A percentile compares a stretch with the other conserved stretches of the same genome.
Conservation (phyloP, 2,113 vertebrate genomes). For the Mesocricetus auratus region DNA sequence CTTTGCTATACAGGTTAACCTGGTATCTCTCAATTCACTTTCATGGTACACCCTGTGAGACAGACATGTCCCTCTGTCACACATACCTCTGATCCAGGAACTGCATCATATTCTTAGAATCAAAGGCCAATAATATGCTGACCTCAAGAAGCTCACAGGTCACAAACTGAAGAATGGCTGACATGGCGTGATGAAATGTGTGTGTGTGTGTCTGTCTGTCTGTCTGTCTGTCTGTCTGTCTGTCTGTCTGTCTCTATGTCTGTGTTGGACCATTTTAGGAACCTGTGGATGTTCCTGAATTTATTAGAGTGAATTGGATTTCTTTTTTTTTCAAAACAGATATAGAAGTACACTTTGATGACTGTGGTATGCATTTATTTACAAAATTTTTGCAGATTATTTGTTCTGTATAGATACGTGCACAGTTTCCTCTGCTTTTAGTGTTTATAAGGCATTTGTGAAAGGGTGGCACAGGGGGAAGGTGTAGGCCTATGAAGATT, state of each 20-base stretch:
- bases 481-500: not conserved
- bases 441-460: not conserved
- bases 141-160: not conserved
- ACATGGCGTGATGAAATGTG: not conserved
- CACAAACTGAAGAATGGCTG: not conserved
- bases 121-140: not conserved
- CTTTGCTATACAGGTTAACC: not conserved
- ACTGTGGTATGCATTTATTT: not conserved
- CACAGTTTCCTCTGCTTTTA: not conserved
- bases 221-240: not conserved
- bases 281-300: not conserved
- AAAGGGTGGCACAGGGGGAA: not conserved
- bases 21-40: not conserved
- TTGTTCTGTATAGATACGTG: not conserved
- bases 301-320: constrained; percentile 9
- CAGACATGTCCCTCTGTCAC: not conserved
- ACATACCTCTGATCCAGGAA: not conserved
- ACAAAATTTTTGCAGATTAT: not conserved
- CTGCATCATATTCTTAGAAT: not conserved
- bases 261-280: not conserved
- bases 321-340: not conserved
- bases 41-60: not conserved
- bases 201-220: not conserved
- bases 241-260: not conserved
- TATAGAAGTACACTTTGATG: constrained; percentile 33